phyloP scores from a whole-genome alignment of 1,140 invertebrate genomes.

The Lepidurus arcticus region DNA sequence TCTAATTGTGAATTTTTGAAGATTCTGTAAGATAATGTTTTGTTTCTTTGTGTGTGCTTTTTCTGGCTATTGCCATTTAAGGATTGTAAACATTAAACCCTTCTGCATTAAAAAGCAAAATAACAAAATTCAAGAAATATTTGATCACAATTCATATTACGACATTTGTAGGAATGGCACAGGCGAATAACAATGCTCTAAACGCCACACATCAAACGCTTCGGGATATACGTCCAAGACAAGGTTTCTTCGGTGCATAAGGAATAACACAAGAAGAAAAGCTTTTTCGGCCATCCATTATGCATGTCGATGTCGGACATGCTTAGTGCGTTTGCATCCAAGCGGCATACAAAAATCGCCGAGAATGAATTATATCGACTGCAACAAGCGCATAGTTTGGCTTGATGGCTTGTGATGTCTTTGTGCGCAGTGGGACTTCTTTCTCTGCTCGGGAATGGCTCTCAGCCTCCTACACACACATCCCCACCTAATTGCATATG shows the following conservation, averaged over 20 bases:
- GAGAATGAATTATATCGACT: conserved; percentile 19
- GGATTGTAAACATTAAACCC: too few relatives aligned
- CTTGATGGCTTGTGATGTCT: conserved; percentile 14
- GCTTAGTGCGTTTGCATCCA: background rate
- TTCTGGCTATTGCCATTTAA: too few relatives aligned
- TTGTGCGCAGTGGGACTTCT: conserved; percentile 14
- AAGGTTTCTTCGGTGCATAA: background rate
- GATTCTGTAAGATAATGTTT: too few relatives aligned
- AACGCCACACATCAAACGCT: background rate
- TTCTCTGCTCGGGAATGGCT: conserved; percentile 9
- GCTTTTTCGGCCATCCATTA: background rate
- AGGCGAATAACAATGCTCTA: conserved; percentile 3
- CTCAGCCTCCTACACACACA: conserved; percentile 15
- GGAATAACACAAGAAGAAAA: background rate
- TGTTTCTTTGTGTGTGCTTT: too few relatives aligned
- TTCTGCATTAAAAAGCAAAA: too few relatives aligned
- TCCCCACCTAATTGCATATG: conserved; percentile 9
- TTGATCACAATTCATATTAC: background rate
- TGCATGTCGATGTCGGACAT: background rate
- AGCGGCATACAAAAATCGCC: background rate
- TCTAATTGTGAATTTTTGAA: too few relatives aligned
- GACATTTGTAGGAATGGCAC: background rate
- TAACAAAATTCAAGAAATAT: background rate
- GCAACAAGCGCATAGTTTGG: background rate
- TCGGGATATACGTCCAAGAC: background rate